Evolutionary conservation across 2,113 vertebrate species (phyloP).

Genomic region (Leucopsar rothschildi): DNA sequence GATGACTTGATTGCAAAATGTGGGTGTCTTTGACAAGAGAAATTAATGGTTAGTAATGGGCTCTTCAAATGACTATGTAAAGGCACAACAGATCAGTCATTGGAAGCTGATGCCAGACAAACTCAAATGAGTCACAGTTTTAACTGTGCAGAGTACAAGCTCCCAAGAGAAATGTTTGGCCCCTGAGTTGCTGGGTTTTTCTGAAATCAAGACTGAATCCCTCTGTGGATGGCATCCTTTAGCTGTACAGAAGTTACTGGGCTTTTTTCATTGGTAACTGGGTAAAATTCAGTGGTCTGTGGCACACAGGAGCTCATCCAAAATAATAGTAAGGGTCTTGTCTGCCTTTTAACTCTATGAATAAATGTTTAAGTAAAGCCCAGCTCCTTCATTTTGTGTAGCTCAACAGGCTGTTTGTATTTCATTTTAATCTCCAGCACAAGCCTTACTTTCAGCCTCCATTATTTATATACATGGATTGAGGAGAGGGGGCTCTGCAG

Average conservation of each 20-base stretch:
- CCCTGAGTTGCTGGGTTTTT: not conserved
- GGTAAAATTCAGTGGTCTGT: not conserved
- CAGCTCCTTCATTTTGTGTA: not conserved
- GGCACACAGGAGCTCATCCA: not conserved
- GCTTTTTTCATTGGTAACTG: not conserved
- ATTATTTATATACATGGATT: not conserved
- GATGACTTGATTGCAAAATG: not conserved
- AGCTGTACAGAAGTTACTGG: not conserved
- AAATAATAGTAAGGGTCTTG: not conserved
- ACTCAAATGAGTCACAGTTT: not conserved
- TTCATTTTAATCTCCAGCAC: not conserved
- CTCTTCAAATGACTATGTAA: not conserved
- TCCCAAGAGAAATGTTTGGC: not conserved
- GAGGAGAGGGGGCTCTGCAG: not conserved
- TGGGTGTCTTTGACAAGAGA: not conserved
- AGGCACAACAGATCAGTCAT: not conserved
- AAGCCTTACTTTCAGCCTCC: not conserved
- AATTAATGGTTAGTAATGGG: not conserved
- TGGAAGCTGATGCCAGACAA: not conserved
- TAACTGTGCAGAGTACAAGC: not conserved
- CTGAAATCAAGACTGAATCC: not conserved
- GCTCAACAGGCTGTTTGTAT: not conserved
- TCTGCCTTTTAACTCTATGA: not conserved
- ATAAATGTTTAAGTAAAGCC: not conserved
- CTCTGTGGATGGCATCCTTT: not conserved